Evolutionary conservation across 1,140 invertebrate genomes (phyloP), one percentile per base, ranked within the genome.

Genomic region (Maniola jurtina): DNA sequence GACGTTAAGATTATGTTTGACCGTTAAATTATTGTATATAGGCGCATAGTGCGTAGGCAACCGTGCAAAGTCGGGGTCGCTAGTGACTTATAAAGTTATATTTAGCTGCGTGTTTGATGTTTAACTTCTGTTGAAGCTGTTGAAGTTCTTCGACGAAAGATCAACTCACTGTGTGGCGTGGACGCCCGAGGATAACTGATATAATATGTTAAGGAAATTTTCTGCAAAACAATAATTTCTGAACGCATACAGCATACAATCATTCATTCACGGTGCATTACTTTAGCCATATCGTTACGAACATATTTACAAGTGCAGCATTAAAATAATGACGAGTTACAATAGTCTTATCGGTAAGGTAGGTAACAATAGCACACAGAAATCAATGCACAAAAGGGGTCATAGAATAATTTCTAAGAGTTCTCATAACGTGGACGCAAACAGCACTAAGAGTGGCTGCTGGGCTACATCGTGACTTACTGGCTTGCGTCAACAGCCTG

Each of bases 131-230:
- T 14, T 52, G 14, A 52, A 11, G 7, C 15, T 52, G 14, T 6
- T 6, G 48, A 33, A 7, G 15, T 16, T 52, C 14, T 9, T n/a
- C 42, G 54, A 48, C 50, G 48, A 48, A 59, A 55, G 54, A 70
- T 64, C 36, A 70, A 89, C 87, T 90, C 76, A 90, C 86, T 85
- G 75, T 88, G 87, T 81, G 87, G 87, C 83, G 87, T 90, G 72
- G 87, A 86, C 66, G 83, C 86, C 80, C 87, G 78, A 77, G 87
- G 86, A 83, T 90, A 90, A 81, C 87, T 90, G 87, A 62, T 13
- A 45, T 40, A 57, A 42, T 34, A 58, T 66, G 80, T 75, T 86
- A 84, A 88, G 84, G 78, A 86, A 87, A 79, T 74, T 48, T 14
- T 72, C 52, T 55, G 48, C 48, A 67, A 66, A 63, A 72, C 59